Evolutionary conservation across 2,113 vertebrate species (phyloP), one percentile per base, ranked within the genome.

Genomic region (Irena cyanogastra): DNA sequence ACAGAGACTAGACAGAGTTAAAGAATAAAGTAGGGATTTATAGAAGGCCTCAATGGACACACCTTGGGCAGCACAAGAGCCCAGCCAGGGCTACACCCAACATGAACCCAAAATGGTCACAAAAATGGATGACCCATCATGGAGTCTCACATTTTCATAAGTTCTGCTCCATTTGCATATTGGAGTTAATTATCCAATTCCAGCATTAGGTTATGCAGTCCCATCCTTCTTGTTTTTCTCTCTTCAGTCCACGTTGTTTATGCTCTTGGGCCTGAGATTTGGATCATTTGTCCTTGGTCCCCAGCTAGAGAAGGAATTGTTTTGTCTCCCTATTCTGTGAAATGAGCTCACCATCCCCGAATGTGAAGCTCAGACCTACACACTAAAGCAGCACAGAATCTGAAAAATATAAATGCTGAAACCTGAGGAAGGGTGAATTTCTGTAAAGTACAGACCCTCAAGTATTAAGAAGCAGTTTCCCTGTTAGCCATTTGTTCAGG

Each of bases 61-160:
- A 16, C n/a, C 57, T 26, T 37, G 35, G 24, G 24, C 22, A 59
- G n/a, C 23, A 60, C 57, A 37, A 37, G 57, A 60, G 24, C 7
- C 23, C 57, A 37, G 23, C 35, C 57, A 59, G 23, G 56, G 57
- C n/a, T 37, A 1, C 57, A 37, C 10, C 24, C 57, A 12, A 37
- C 23, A 16, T 59, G n/a, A 59, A 37, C n/a, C n/a, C 57, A 59
- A 37, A 59, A 22, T 27, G 57, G 57, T 18, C 57, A 37, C 24
- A 27, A 60, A 60, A 37, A 60, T 27, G 24, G 5, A 37, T 1
- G 1, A 4, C 3, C 0, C 1, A 7, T 37, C 57, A 27, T 2
- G 5, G 3, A n/a, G 57, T 60, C 35, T 18, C 57, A 1, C 24
- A 37, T 15, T 37, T 60, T 18, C 3, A 1, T 27, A 37, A 60